Conservation (phyloP, 2,113 vertebrate species). For the Cariama cristata region DNA sequence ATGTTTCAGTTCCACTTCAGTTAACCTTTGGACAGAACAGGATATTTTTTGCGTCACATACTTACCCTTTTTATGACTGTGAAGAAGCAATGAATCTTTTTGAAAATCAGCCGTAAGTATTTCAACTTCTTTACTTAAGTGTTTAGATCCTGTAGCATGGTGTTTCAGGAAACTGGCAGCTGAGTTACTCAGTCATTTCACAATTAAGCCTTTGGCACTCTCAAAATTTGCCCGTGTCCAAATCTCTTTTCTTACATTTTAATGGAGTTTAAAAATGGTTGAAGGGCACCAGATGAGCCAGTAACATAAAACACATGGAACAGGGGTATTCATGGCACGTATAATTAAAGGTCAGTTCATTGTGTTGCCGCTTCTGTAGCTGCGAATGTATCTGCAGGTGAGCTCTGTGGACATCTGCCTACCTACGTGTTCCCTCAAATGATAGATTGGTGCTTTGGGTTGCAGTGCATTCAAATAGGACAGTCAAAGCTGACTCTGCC, state of each 20-base stretch:
- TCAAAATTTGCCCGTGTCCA: neutral
- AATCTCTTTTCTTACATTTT: neutral
- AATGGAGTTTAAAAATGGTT: neutral
- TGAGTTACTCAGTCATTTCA: neutral
- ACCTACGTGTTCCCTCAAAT: neutral
- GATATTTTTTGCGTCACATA: conserved; percentile 84
- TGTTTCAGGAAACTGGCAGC: neutral
- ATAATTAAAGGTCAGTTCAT: neutral
- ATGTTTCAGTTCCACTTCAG: conserved; percentile 82
- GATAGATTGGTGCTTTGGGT: neutral
- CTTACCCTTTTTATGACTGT: conserved; percentile 94
- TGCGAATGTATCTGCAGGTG: neutral
- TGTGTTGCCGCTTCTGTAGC: neutral
- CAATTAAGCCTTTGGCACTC: neutral
- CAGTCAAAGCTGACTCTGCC: neutral
- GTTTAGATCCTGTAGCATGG: neutral
- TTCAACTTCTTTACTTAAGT: neutral
- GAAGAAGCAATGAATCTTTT: conserved; percentile 83
- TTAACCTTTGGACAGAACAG: conserved; percentile 74
- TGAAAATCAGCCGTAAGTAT: conserved; percentile 91
- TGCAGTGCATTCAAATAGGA: neutral
- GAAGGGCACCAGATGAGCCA: neutral
- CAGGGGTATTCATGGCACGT: neutral
- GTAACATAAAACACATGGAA: neutral
- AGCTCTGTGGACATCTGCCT: neutral